phyloP scores from a whole-genome alignment of 2,113 vertebrate species.

The Agelaius tricolor region DNA sequence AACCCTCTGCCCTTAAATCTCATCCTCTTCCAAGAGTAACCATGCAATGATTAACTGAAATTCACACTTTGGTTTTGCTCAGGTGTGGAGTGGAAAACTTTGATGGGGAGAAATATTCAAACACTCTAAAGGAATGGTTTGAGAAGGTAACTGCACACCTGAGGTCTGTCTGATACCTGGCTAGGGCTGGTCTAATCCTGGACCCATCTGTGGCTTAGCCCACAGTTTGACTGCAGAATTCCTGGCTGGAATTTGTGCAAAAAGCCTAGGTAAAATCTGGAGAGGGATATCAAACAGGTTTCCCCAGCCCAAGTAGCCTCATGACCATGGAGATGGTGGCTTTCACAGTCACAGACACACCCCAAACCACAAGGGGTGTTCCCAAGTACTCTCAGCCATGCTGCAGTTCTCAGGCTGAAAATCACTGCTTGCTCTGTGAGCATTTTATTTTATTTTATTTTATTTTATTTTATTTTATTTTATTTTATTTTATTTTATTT shows the following conservation, averaged over 20 bases:
- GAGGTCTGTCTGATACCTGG: not conserved
- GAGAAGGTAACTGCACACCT: not conserved
- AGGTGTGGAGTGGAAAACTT: not conserved
- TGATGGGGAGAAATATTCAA: not conserved
- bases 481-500: not conserved
- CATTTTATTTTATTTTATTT: not conserved
- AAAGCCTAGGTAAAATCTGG: not conserved
- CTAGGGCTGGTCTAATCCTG: not conserved
- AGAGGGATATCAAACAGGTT: not conserved
- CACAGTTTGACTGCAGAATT: not conserved
- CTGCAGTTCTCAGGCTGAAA: not conserved
- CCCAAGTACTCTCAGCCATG: fast-evolving
- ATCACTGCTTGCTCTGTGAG: not conserved
- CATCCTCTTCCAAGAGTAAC: not conserved
- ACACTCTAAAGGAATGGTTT: not conserved
- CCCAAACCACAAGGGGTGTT: fast-evolving
- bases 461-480: not conserved
- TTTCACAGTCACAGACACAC: not conserved
- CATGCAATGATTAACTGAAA: not conserved
- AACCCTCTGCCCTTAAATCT: not conserved
- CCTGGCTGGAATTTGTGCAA: not conserved
- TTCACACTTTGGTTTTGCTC: not conserved
- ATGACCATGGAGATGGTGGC: not conserved
- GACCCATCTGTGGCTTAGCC: not conserved
- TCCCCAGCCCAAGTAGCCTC: not conserved